A percentile compares a stretch with the other conserved stretches of the same genome.
Conservation (phyloP, 2,888 invertebrate genomes). For the Toxonevra muliebris region DNA sequence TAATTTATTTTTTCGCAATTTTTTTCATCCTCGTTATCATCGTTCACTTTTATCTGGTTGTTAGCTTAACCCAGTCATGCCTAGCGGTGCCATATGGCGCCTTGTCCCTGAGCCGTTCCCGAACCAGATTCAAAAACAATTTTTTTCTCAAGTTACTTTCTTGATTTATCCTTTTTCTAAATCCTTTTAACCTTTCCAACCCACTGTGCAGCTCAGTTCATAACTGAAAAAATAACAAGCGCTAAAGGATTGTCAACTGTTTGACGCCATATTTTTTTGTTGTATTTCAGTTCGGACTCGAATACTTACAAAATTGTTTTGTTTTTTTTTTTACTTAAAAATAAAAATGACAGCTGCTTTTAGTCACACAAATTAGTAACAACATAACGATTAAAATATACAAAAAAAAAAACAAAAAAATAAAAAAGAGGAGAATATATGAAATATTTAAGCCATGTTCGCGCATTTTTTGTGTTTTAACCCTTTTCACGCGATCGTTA, state of each 20-base stretch:
- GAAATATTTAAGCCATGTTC: slow-evolving; percentile 28
- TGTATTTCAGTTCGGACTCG: neutral
- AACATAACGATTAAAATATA: slow-evolving; percentile 3
- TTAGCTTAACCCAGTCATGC: too few relatives aligned
- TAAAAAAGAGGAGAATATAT: neutral
- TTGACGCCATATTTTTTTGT: neutral
- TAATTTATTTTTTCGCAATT: too few relatives aligned
- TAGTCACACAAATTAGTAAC: slow-evolving; percentile 33
- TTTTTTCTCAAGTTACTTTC: too few relatives aligned
- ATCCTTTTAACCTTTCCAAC: too few relatives aligned
- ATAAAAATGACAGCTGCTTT: slow-evolving; percentile 36
- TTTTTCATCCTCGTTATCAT: too few relatives aligned
- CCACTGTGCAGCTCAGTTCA: too few relatives aligned
- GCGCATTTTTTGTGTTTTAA: slow-evolving; percentile 21
- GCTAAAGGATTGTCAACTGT: neutral
- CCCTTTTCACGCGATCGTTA: slow-evolving; percentile 16
- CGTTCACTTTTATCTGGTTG: too few relatives aligned
- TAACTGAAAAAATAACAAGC: too few relatives aligned
- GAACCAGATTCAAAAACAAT: too few relatives aligned
- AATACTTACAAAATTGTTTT: neutral
- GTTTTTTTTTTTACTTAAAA: neutral
- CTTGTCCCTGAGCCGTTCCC: too few relatives aligned
- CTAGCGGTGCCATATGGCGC: too few relatives aligned
- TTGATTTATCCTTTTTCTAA: too few relatives aligned
- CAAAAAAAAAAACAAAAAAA: slow-evolving; percentile 7